Base-by-base conservation (phyloP, 2,113 vertebrate genomes). In the Penelope pileata region DNA sequence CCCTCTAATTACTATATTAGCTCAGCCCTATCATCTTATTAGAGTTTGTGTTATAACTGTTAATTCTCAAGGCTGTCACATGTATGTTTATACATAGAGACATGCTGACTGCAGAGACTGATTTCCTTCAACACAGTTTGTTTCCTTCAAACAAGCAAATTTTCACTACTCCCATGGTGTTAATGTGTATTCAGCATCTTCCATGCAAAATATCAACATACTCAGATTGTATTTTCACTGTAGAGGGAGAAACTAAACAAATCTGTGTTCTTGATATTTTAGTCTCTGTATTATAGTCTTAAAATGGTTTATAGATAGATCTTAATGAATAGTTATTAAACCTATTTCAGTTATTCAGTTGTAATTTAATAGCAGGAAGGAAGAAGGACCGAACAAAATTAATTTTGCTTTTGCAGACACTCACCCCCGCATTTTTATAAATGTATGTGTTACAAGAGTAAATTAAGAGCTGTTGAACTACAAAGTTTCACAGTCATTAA, bases 101-200 rank as follows among this genome's bases (percentile, higher is more conserved):
- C 12, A 79, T 60, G 47, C 29, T 72, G 29, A 60, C 53, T 59
- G 32, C 47, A 80, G 77, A 38, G 36, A 53, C 30, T 43, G 40
- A 69, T 58, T 93, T 92, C 77, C 18, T 51, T 80, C 50, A 73
- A 43, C 16, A 23, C 1, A 22, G 21, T 54, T n/a, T n/a, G n/a
- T n/a, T n/a, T n/a, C n/a, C n/a, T n/a, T n/a, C n/a, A n/a, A n/a
- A n/a, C n/a, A n/a, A n/a, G n/a, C n/a, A 32, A 15, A 72, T 54
- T 53, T 40, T 21, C 8, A 54, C 14, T 6, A 29, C 50, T 72
- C 14, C 34, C 19, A 0, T 70, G 21, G 3, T 62, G 21, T 88
- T 81, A 91, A 56, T 53, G 5, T 0, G 0, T 67, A 16, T 47
- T 42, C 29, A 42, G 32, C 0, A 0, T 70, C 47, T 78, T 67